These are phyloP conservation scores for Zeuzera pyrina DNA, from an alignment of 2,888 invertebrate species.

Conservation along the genomic window DNA sequence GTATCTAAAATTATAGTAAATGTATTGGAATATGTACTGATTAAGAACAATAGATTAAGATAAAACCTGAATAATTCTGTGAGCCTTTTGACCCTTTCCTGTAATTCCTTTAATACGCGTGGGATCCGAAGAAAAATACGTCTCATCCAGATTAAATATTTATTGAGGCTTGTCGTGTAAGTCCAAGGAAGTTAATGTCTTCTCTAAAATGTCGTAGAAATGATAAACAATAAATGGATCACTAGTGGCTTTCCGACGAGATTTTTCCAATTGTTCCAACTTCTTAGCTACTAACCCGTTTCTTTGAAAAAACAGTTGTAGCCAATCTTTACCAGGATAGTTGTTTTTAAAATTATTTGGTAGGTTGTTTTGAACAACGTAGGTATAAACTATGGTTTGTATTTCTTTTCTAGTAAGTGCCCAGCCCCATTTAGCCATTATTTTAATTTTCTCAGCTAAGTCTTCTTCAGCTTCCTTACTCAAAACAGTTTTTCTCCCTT, in stretches of 20 bases:
- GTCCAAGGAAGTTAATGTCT: constrained; percentile 5
- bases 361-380: constrained; percentile 6
- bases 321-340: constrained; percentile 7
- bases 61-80: constrained; percentile 2
- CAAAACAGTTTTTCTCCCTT: constrained; percentile 8
- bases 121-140: not conserved
- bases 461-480: constrained; percentile 6
- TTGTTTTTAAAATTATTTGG: constrained; percentile 6
- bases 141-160: constrained; percentile 3
- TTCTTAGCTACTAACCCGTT: constrained; percentile 7
- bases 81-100: constrained; percentile 4
- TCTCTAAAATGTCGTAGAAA: constrained; percentile 6
- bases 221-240: constrained; percentile 8
- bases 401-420: constrained; percentile 8
- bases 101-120: constrained; percentile 5
- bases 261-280: constrained; percentile 8
- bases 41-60: not conserved
- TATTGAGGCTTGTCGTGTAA: constrained; percentile 3
- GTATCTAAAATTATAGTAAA: not conserved
- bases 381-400: constrained; percentile 2
- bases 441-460: constrained; percentile 7
- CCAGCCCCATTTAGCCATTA: constrained; percentile 9
- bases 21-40: not conserved
- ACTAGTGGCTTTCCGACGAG: constrained; percentile 8
- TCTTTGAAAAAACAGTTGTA: constrained; percentile 6